Evolutionary conservation across 2,888 invertebrate species (phyloP), one percentile per base, ranked within the genome.

Genomic region (Serrognathus titanus): DNA sequence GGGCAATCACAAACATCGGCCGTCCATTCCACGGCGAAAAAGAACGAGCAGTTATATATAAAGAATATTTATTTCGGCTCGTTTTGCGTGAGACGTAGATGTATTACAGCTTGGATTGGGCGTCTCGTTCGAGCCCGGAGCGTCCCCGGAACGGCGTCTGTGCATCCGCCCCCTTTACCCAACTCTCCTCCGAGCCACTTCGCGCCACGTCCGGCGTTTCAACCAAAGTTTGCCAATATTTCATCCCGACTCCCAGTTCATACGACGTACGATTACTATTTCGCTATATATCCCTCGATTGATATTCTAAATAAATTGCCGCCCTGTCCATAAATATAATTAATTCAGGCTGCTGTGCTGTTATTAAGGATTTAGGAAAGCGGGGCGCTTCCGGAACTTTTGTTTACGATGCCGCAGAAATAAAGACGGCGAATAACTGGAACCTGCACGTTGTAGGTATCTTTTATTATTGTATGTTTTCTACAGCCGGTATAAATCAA

Each of bases 21-120:
- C 24, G 24, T 31, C 24, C 24, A 31, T 31, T 46, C 45, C 10
- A 24, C 3, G 45, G 45, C 10, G 10, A 43, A 16, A 45, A 45
- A 45, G 48, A 47, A 53, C 39, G 41, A 60, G 59, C 66, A 65
- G 67, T 67, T 65, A 66, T 67, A 68, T 66, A 69, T 68, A 67
- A 69, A 67, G 69, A 67, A 71, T 71, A 71, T 73, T 70, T 73
- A 73, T 72, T 66, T 68, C 61, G 58, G 64, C 68, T 68, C 71
- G 71, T 72, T 71, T 71, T 67, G 71, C 65, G 68, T 67, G 65
- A 64, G 72, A 72, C 72, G 66, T 66, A 68, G 70, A 73, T 67
- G 70, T 70, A 72, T 73, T 68, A 68, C 70, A 64, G 66, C 63
- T 63, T 60, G 68, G 71, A 71, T 70, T 70, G 69, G 69, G 67